Evolutionary conservation across 2,797 vertebrate genomes (phyloP).

Genomic region (Cacajao melanocephalus): DNA sequence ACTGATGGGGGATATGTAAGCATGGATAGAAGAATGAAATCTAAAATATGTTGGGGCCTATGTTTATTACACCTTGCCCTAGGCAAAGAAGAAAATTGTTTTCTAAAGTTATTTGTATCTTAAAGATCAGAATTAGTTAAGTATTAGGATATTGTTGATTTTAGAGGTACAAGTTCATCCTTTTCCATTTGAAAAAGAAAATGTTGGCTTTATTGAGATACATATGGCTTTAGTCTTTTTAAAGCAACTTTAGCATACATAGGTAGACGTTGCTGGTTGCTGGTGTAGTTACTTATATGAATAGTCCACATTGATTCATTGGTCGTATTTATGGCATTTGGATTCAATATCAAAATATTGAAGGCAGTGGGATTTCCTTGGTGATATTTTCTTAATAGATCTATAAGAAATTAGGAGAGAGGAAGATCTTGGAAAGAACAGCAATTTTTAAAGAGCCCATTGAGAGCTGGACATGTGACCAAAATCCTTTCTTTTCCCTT

Average conservation of each 20-base stretch:
- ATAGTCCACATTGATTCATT: neutral
- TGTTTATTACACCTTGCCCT: slow-evolving; percentile 11
- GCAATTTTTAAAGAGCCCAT: neutral
- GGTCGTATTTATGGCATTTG: neutral
- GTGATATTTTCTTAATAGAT: slow-evolving; percentile 35
- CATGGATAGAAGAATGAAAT: neutral
- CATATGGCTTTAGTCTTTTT: neutral
- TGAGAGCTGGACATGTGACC: neutral
- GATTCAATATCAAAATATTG: neutral
- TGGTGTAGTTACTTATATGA: neutral
- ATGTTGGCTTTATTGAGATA: neutral
- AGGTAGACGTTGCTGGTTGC: neutral
- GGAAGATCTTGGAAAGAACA: neutral
- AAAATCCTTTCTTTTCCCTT: neutral
- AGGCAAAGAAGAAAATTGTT: neutral
- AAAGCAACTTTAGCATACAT: neutral
- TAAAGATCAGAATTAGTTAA: slow-evolving; percentile 13
- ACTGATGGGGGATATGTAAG: neutral
- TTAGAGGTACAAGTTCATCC: neutral
- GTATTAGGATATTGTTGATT: neutral
- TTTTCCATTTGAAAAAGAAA: slow-evolving; percentile 39
- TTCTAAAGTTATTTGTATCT: slow-evolving; percentile 29
- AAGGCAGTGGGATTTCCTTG: neutral
- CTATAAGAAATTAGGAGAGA: slow-evolving; percentile 4
- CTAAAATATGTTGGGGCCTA: neutral